Percentiles rank a stretch among this genome's conserved stretches.
These are phyloP conservation scores for Arenicola marina DNA, from an alignment of 2,888 invertebrate genomes.

Conservation along the genomic window DNA sequence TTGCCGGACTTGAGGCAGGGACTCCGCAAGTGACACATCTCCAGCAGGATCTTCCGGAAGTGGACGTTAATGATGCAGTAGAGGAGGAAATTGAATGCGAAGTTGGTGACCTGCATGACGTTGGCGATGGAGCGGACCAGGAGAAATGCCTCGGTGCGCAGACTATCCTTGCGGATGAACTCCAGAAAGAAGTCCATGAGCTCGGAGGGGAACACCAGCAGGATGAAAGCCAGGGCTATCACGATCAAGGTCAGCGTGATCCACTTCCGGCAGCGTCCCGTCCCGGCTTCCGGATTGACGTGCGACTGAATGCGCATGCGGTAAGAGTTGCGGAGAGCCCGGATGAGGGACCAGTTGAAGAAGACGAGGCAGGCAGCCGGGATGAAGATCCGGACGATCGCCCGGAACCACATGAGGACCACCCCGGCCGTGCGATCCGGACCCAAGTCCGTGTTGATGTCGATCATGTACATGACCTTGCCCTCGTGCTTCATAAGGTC, in stretches of 20 bases:
- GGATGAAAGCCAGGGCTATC: constrained; percentile 49
- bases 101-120: constrained; percentile 29
- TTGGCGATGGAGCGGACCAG: constrained; percentile 18
- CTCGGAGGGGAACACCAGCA: constrained; percentile 54
- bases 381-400: constrained; percentile 48
- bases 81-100: constrained; percentile 38
- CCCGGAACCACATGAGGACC: constrained; percentile 34
- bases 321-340: constrained; percentile 20
- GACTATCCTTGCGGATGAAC: constrained; percentile 6
- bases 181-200: constrained; percentile 45
- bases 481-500: not conserved
- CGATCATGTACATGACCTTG: constrained; percentile 2
- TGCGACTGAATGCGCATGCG: constrained; percentile 9
- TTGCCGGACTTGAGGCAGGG: too few species aligned
- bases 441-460: constrained; percentile 14
- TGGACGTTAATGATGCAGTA: constrained; percentile 31
- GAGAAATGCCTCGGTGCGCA: constrained; percentile 15
- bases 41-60: constrained; percentile 16
- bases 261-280: constrained; percentile 3
- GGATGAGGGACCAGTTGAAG: constrained; percentile 51
- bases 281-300: not conserved
- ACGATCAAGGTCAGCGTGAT: constrained; percentile 55
- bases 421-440: not conserved
- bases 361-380: constrained; percentile 49
- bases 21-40: constrained; percentile 13